These are phyloP conservation scores for Beroe ovata DNA, from an alignment of 37 sponge, comb jelly and placozoan species.

Conservation along the genomic window DNA sequence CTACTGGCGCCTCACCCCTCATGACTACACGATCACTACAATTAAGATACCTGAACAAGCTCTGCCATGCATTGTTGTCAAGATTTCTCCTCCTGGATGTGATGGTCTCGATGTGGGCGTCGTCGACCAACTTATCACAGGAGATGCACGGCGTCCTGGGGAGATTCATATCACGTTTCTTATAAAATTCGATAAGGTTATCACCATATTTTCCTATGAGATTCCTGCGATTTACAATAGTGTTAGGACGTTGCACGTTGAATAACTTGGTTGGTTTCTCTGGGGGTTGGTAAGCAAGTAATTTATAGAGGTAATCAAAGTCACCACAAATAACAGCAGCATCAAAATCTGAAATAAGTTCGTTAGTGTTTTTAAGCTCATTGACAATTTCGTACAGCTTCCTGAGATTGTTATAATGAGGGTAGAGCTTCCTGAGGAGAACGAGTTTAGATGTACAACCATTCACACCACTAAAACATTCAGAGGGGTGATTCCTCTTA, in stretches of 20 bases:
- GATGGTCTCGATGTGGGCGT: neutral
- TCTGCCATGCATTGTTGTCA: neutral
- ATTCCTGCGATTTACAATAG: neutral
- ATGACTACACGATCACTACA: neutral
- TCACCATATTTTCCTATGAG: neutral
- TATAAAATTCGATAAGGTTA: neutral
- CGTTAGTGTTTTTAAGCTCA: neutral
- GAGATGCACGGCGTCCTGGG: neutral
- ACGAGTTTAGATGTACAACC: neutral
- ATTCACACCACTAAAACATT: neutral
- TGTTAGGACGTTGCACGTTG: neutral
- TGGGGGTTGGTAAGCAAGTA: neutral
- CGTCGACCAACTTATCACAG: neutral
- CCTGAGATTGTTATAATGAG: neutral
- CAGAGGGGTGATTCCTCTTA: slow-evolving; percentile 3
- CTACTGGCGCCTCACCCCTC: neutral
- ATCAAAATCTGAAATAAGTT: neutral
- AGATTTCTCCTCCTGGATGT: neutral
- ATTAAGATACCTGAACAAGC: neutral
- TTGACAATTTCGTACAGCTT: neutral
- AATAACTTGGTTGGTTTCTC: neutral
- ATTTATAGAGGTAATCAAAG: neutral
- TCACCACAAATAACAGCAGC: neutral
- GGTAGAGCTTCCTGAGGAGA: neutral
- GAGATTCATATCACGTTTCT: neutral